Evolutionary conservation across 2,888 invertebrate genomes (phyloP).

Genomic region (Leptura quadrifasciata): DNA sequence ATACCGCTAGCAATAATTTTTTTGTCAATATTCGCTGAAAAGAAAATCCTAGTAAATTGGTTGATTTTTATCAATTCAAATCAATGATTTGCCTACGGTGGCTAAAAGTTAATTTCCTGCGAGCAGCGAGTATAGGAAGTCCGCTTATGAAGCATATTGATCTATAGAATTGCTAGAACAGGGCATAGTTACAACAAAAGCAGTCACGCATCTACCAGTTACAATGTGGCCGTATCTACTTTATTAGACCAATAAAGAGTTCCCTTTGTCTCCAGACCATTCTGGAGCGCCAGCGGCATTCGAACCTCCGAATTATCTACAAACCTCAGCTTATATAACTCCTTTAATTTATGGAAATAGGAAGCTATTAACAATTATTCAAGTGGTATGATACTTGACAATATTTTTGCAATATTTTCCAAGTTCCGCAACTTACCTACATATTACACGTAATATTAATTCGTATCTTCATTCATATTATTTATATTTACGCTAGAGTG

Average conservation of each 20-base stretch:
- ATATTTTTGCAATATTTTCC: conserved; percentile 11
- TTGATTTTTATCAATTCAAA: conserved; percentile 50
- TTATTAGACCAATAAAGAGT: conserved; percentile 59
- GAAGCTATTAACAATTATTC: conserved; percentile 38
- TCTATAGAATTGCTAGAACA: conserved; percentile 51
- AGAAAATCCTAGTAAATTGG: conserved; percentile 19
- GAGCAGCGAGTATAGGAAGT: conserved; percentile 55
- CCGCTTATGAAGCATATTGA: conserved; percentile 56
- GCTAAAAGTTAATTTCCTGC: conserved; percentile 58
- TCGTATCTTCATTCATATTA: too few species aligned
- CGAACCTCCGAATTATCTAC: conserved; percentile 48
- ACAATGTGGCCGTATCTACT: conserved; percentile 55
- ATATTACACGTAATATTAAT: too few species aligned
- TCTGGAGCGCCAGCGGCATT: conserved; percentile 41
- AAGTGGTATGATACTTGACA: not conserved
- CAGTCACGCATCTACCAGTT: conserved; percentile 55
- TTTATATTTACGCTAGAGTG: too few species aligned
- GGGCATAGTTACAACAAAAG: conserved; percentile 54
- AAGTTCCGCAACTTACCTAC: not conserved
- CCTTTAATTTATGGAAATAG: conserved; percentile 40
- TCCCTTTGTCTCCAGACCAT: conserved; percentile 52
- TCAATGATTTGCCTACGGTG: conserved; percentile 57
- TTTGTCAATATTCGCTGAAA: not conserved
- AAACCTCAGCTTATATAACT: conserved; percentile 47
- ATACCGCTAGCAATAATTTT: not conserved